phyloP scores from a whole-genome alignment of 2,113 vertebrate species.

The Gymnarchus niloticus region DNA sequence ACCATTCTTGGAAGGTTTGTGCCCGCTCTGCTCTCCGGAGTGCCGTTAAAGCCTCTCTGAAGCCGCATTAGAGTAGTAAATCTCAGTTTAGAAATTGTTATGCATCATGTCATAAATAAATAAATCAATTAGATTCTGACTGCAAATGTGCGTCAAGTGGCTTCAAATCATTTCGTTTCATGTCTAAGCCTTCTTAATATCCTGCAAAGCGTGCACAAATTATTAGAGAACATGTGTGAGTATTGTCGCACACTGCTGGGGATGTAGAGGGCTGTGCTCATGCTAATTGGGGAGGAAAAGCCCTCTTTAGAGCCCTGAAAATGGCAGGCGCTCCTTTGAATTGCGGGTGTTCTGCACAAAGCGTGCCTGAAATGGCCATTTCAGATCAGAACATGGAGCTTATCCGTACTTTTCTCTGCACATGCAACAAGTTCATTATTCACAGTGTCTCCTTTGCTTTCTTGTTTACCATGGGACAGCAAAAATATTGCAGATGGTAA shows the following conservation, averaged over 20 bases:
- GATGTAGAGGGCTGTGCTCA: conserved; percentile 44
- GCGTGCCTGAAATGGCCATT: conserved; percentile 31
- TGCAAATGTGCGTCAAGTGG: conserved; percentile 37
- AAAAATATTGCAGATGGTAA: background rate
- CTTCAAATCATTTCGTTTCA: conserved; percentile 54
- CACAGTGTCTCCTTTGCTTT: background rate
- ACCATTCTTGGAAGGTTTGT: conserved; percentile 67
- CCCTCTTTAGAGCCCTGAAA: conserved; percentile 36
- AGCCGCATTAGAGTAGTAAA: conserved; percentile 60
- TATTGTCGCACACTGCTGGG: conserved; percentile 44
- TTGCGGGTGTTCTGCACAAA: conserved; percentile 54
- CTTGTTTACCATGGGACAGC: background rate
- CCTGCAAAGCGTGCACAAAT: conserved; percentile 49
- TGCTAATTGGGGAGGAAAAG: conserved; percentile 38
- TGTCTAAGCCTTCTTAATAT: conserved; percentile 54
- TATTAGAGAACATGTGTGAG: conserved; percentile 52
- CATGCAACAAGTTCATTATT: conserved; percentile 55
- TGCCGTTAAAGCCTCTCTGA: conserved; percentile 46
- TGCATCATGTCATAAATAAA: conserved; percentile 58
- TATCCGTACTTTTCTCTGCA: conserved; percentile 32
- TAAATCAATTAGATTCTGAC: conserved; percentile 58
- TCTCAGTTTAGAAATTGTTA: conserved; percentile 54
- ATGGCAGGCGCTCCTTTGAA: conserved; percentile 35
- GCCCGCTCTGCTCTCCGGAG: conserved; percentile 47
- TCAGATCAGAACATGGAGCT: conserved; percentile 29